A percentile compares a stretch with the other conserved stretches of the same genome.
Conservation (phyloP, 2,888 invertebrate genomes). For the Phragmatobia fuliginosa region DNA sequence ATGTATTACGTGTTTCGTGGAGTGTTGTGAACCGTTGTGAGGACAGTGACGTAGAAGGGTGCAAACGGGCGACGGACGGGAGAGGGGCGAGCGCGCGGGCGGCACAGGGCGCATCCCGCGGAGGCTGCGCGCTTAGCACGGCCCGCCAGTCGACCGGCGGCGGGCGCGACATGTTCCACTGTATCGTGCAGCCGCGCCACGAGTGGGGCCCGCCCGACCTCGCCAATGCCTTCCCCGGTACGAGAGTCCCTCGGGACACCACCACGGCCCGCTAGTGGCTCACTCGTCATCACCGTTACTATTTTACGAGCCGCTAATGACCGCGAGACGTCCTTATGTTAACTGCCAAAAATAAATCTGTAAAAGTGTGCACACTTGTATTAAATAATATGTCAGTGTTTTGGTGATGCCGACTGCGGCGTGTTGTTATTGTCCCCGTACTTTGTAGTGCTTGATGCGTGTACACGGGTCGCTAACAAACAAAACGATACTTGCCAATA, state of each 20-base stretch:
- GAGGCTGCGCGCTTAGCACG: constrained; percentile 57
- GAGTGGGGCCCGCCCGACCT: constrained; percentile 91
- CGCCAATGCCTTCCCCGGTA: constrained; percentile 92
- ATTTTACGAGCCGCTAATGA: constrained; percentile 55
- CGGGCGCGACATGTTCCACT: constrained; percentile 90
- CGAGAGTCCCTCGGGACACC: constrained; percentile 33
- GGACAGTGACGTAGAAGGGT: constrained; percentile 47
- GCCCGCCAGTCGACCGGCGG: constrained; percentile 53
- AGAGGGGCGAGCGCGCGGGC: constrained; percentile 30
- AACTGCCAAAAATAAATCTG: constrained; percentile 64
- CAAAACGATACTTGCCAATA: background rate
- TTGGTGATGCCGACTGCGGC: constrained; percentile 21
- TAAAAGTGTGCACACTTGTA: constrained; percentile 57
- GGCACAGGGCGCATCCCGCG: constrained; percentile 49
- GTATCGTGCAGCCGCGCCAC: constrained; percentile 92
- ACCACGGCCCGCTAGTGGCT: background rate
- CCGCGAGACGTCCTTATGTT: constrained; percentile 48
- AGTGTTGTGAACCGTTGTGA: constrained; percentile 38
- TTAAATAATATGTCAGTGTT: constrained; percentile 45
- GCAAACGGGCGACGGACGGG: constrained; percentile 21
- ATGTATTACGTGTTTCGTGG: constrained; percentile 8
- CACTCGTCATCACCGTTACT: constrained; percentile 28
- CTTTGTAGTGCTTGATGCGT: constrained; percentile 19
- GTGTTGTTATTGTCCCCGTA: constrained; percentile 35
- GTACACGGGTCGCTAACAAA: background rate